Evolutionary conservation across 1,140 invertebrate genomes (phyloP).

Genomic region (Ceratoteleas bidentatus): DNA sequence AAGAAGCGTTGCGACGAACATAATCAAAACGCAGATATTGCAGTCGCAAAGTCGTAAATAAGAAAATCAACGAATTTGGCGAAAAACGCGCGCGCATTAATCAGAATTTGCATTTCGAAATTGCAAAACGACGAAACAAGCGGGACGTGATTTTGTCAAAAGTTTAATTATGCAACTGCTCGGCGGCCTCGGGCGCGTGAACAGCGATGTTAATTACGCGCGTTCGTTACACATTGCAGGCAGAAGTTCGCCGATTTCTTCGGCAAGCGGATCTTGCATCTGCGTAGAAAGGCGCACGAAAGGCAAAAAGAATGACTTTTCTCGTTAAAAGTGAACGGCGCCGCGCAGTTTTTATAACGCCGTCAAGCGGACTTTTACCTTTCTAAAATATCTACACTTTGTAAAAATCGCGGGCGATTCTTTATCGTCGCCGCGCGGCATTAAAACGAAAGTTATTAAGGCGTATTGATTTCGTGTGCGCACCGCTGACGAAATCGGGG

Average conservation of each 20-base stretch:
- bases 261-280: constrained; percentile 59
- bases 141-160: constrained; percentile 20
- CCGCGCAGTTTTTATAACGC: constrained; percentile 62
- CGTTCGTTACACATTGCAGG: constrained; percentile 53
- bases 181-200: constrained; percentile 22
- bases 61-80: too few species aligned
- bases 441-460: constrained; percentile 60
- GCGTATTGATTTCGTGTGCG: constrained; percentile 40
- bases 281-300: constrained; percentile 65
- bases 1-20: too few species aligned
- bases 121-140: too few species aligned
- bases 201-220: constrained; percentile 46
- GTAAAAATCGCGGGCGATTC: constrained; percentile 46
- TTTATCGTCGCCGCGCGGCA: constrained; percentile 22
- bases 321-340: constrained; percentile 75
- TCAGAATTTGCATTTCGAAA: too few species aligned
- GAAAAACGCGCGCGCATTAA: too few species aligned
- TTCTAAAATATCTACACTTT: constrained; percentile 72
- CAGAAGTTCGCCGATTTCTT: constrained; percentile 57
- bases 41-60: too few species aligned
- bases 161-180: constrained; percentile 39
- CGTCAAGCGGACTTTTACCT: constrained; percentile 69
- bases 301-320: constrained; percentile 70
- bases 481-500: constrained; percentile 23
- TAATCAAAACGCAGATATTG: too few species aligned